Percentiles rank a stretch among this genome's conserved stretches.
These are phyloP conservation scores for Pristionchus exspectatus DNA, from an alignment of 2,888 invertebrate species.

Conservation along the genomic window DNA sequence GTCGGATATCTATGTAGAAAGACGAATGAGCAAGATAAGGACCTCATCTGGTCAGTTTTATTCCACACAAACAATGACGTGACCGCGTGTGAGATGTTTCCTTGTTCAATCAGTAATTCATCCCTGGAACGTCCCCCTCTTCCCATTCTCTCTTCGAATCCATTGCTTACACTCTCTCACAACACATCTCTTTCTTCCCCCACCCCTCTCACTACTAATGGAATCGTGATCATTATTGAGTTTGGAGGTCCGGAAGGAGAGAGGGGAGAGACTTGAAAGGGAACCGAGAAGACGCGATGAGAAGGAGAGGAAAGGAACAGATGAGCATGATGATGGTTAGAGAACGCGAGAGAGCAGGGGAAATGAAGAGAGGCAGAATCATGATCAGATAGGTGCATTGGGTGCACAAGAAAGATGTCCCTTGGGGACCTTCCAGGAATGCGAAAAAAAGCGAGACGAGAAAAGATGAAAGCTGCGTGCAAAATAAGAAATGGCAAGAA, in stretches of 20 bases:
- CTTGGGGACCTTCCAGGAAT: not conserved
- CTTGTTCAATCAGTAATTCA: not conserved
- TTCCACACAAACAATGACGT: no score
- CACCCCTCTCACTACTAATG: not conserved
- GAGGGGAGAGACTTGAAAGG: conserved; percentile 24
- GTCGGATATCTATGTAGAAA: no score
- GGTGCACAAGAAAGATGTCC: not conserved
- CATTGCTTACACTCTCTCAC: conserved; percentile 20
- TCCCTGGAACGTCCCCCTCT: not conserved
- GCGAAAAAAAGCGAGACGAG: not conserved
- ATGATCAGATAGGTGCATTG: not conserved
- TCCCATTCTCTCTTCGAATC: not conserved
- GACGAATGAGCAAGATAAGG: no score
- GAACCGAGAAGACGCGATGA: not conserved
- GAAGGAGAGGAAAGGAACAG: not conserved
- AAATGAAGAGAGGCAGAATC: conserved; percentile 9
- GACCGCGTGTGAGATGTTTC: no score
- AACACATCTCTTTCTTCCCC: not conserved
- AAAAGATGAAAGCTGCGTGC: not conserved
- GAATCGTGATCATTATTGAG: conserved; percentile 48
- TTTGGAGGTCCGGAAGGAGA: conserved; percentile 39
- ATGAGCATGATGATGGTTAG: not conserved
- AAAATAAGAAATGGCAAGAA: not conserved
- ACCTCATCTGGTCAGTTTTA: no score
- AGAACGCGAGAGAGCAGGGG: not conserved